Conservation (phyloP, 2,797 vertebrate genomes). For the Danio aesculapii region DNA sequence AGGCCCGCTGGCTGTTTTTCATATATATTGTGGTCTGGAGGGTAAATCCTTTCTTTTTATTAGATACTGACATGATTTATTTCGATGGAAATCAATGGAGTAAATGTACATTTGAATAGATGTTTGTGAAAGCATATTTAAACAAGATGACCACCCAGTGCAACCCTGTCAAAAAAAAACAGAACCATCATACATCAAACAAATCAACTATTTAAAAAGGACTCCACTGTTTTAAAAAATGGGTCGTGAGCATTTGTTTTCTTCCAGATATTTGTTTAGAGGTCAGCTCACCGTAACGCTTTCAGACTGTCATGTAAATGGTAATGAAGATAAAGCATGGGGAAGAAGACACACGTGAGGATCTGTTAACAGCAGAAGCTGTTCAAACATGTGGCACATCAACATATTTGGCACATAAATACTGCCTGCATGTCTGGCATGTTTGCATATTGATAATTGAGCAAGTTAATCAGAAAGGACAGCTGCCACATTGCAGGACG, state of each 20-base stretch:
- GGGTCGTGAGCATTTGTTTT: constrained; percentile 7
- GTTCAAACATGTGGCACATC: constrained; percentile 27
- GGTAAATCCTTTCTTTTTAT: constrained; percentile 14
- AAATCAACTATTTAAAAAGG: background rate
- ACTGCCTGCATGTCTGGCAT: constrained; percentile 12
- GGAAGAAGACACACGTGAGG: background rate
- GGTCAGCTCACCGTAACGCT: background rate
- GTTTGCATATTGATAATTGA: constrained; percentile 43
- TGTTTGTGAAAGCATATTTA: constrained; percentile 11
- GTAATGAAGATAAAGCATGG: constrained; percentile 23
- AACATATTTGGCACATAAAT: constrained; percentile 45
- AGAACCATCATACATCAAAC: constrained; percentile 7
- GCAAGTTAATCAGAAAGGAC: constrained; percentile 33
- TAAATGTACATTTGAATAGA: constrained; percentile 6
- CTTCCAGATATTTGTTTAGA: constrained; percentile 7
- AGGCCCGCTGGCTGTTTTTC: constrained; percentile 19
- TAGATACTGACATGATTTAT: constrained; percentile 19
- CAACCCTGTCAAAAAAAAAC: constrained; percentile 22
- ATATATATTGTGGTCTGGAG: constrained; percentile 21
- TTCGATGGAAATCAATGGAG: constrained; percentile 13
- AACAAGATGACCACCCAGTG: constrained; percentile 5
- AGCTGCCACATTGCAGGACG: constrained; percentile 27
- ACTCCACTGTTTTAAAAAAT: background rate
- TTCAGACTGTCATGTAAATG: constrained; percentile 3
- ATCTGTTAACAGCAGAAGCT: constrained; percentile 26